Percentiles rank a stretch among this genome's conserved stretches.
Conservation (phyloP, 2,113 vertebrate genomes). For the Platycercus adscitus region DNA sequence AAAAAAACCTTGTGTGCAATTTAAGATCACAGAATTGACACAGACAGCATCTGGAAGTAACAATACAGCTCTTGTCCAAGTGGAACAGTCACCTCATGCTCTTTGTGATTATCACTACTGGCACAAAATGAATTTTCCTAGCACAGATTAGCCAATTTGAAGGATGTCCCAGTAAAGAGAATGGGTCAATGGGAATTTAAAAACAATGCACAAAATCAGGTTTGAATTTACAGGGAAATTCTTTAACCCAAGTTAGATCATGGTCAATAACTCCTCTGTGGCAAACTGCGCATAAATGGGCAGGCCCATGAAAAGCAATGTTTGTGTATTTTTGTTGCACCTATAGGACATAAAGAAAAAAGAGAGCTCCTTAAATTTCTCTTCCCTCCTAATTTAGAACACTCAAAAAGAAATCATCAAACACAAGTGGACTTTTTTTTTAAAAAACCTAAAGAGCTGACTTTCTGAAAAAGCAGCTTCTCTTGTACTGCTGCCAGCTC, state of each 20-base stretch:
- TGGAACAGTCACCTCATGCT: neutral
- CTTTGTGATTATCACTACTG: neutral
- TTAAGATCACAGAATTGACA: neutral
- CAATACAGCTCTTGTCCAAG: neutral
- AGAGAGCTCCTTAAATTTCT: neutral
- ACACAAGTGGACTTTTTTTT: slow-evolving; percentile 9
- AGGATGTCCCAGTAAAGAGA: neutral
- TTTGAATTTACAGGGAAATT: neutral
- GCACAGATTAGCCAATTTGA: neutral
- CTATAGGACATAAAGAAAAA: neutral
- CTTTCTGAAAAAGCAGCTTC: slow-evolving; percentile 59
- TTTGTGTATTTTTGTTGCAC: neutral
- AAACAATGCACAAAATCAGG: neutral
- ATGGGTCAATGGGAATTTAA: neutral
- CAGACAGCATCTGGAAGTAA: neutral
- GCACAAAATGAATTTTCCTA: neutral
- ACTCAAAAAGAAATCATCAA: slow-evolving; percentile 13
- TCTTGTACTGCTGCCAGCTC: slow-evolving; percentile 20
- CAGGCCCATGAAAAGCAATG: neutral
- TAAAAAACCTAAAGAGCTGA: neutral
- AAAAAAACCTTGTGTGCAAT: neutral
- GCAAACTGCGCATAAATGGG: neutral
- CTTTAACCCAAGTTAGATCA: neutral
- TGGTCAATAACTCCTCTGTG: neutral
- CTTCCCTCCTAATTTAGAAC: neutral